Base-by-base conservation (phyloP, 1,140 invertebrate species). In the Phenacoccus solenopsis region DNA sequence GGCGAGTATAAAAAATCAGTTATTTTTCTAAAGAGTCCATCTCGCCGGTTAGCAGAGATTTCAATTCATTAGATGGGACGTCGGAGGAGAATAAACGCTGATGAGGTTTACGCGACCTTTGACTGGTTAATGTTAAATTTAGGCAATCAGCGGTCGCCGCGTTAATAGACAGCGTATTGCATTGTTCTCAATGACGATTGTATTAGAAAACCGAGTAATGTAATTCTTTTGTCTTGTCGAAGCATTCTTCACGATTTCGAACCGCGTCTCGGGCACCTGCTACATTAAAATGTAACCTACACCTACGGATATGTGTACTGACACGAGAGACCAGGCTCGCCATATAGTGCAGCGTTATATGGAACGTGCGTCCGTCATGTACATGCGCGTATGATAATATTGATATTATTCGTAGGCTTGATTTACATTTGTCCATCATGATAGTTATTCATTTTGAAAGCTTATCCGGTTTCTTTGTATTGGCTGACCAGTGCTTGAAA, bases 361-460 rank as follows among this genome's bases (percentile, higher is more conserved):
- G 38, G 13, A 49, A 49, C 38, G 16, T 32, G 30, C 20, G 38
- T n/a, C n/a, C n/a, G n/a, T n/a, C n/a, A n/a, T n/a, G n/a, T n/a
- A n/a, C n/a, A n/a, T n/a, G n/a, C n/a, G n/a, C n/a, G 38, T 49
- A 49, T 49, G 20, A 49, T 49, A 49, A 49, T 49, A 49, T 49
- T 49, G 38, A 49, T 49, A 49, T 49, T 49, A 49, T 49, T 49
- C 38, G 38, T 49, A 49, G 38, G 38, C 38, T 49, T 49, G 38
- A 49, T 49, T 49, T 49, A 49, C 38, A 49, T 49, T 49, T 49
- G 38, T 49, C 38, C 38, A 49, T 49, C 38, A 49, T 49, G 38
- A 49, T 49, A 49, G 13, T n/a, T 49, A 49, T 49, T 49, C 38
- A 49, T 49, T 49, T 49, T 49, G 38, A 49, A 49, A 49, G 38